A percentile compares a stretch with the other conserved stretches of the same genome.
phyloP scores from a whole-genome alignment of 1,140 invertebrate species.

The Nylanderia fulva region DNA sequence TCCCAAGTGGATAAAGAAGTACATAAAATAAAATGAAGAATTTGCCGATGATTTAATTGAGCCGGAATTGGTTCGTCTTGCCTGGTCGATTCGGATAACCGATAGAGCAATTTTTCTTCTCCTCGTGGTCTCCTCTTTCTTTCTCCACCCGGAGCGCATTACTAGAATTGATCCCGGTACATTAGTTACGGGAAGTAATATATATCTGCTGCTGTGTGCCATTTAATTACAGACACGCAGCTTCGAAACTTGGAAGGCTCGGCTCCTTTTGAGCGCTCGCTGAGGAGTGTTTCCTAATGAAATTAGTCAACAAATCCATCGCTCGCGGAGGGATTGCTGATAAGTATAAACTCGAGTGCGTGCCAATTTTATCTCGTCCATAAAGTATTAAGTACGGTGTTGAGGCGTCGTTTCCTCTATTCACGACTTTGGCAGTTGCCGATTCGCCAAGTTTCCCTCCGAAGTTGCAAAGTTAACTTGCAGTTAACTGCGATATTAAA shows the following conservation, averaged over 20 bases:
- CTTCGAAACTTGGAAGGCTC: not conserved
- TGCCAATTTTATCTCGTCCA: conserved; percentile 24
- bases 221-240: conserved; percentile 39
- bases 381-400: not conserved
- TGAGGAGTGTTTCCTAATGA: conserved; percentile 23
- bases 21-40: not conserved
- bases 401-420: not conserved
- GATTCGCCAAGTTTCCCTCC: conserved; percentile 10
- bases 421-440: conserved; percentile 4
- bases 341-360: conserved; percentile 16
- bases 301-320: conserved; percentile 39
- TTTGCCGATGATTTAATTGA: conserved; percentile 34
- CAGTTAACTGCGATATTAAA: conserved; percentile 47
- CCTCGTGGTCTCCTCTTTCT: not conserved
- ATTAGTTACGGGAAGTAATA: conserved; percentile 37
- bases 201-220: conserved; percentile 23
- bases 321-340: not conserved
- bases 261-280: conserved; percentile 3
- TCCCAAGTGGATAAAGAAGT: not conserved
- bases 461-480: conserved; percentile 33
- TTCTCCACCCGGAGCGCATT: conserved; percentile 11
- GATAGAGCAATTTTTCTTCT: conserved; percentile 37
- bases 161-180: conserved; percentile 24
- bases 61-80: conserved; percentile 15
- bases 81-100: conserved; percentile 35